phyloP scores from a whole-genome alignment of 2,113 vertebrate genomes.

The Percina caprodes region DNA sequence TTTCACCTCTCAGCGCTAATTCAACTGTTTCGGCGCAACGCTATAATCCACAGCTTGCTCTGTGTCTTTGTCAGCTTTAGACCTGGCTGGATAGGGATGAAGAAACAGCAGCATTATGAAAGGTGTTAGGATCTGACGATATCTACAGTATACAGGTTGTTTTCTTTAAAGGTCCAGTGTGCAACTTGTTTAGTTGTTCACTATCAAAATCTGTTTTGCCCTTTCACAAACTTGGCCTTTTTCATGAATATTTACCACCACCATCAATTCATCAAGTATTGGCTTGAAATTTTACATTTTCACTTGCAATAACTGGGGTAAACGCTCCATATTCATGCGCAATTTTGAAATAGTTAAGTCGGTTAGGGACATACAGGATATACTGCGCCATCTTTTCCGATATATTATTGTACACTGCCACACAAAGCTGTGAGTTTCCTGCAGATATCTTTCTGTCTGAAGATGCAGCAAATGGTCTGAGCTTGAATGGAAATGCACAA shows the following conservation, averaged over 20 bases:
- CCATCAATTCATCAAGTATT: too few relatives aligned
- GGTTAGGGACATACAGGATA: too few relatives aligned
- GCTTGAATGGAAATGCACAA: conserved; percentile 20
- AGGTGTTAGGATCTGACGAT: not conserved
- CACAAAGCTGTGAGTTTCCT: not conserved
- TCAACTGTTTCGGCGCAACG: not conserved
- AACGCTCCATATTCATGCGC: too few relatives aligned
- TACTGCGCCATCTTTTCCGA: too few relatives aligned
- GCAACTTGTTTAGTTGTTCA: too few relatives aligned
- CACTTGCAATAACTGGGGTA: too few relatives aligned
- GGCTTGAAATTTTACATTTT: too few relatives aligned
- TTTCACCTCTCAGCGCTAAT: conserved; percentile 21
- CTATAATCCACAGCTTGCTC: not conserved
- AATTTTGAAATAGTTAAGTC: too few relatives aligned
- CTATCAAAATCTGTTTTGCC: too few relatives aligned
- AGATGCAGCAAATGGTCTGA: not conserved
- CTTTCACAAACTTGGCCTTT: too few relatives aligned
- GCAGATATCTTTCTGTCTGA: not conserved
- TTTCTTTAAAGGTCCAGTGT: not conserved
- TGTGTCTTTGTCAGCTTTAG: conserved; percentile 6
- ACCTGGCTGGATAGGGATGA: not conserved
- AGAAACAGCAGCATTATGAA: conserved; percentile 1
- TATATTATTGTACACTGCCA: not conserved
- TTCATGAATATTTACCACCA: too few relatives aligned
- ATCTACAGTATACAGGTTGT: not conserved